These are phyloP conservation scores for Hippotragus niger DNA, from an alignment of 2,113 vertebrate species.

Conservation along the genomic window DNA sequence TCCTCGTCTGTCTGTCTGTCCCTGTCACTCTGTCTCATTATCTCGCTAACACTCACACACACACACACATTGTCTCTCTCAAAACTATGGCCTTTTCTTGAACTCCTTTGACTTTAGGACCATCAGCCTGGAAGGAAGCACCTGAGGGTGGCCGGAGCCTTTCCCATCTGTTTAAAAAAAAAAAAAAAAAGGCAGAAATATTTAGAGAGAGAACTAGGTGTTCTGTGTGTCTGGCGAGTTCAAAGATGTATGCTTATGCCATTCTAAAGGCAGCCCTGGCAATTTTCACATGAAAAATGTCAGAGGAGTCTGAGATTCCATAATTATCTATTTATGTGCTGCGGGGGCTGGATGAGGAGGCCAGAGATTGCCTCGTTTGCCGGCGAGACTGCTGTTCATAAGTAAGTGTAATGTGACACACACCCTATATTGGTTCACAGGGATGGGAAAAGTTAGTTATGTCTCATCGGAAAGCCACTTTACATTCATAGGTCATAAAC, in stretches of 20 bases:
- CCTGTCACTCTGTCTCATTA: background rate
- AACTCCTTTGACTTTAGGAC: background rate
- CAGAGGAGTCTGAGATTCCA: conserved; percentile 46
- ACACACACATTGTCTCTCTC: background rate
- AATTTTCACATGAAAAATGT: conserved; percentile 68
- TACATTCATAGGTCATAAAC: conserved; percentile 71
- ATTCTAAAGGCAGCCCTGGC: conserved; percentile 36
- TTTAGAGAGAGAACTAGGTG: background rate
- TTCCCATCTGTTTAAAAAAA: background rate
- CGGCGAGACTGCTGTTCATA: conserved; percentile 42
- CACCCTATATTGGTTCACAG: conserved; percentile 27
- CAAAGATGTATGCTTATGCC: conserved; percentile 29
- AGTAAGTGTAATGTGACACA: conserved; percentile 64
- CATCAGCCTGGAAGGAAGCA: background rate
- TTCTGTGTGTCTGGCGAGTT: background rate
- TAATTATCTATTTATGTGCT: conserved; percentile 72
- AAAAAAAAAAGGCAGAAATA: background rate
- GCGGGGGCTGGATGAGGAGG: conserved; percentile 44
- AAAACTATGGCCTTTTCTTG: background rate
- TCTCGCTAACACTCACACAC: background rate
- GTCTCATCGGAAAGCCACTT: conserved; percentile 71
- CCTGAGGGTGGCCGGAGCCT: background rate
- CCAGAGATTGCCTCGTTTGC: conserved; percentile 63
- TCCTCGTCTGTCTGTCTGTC: background rate
- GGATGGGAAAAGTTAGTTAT: conserved; percentile 65